Evolutionary conservation across 2,113 vertebrate species (phyloP).

Genomic region (Ammospiza nelsoni): DNA sequence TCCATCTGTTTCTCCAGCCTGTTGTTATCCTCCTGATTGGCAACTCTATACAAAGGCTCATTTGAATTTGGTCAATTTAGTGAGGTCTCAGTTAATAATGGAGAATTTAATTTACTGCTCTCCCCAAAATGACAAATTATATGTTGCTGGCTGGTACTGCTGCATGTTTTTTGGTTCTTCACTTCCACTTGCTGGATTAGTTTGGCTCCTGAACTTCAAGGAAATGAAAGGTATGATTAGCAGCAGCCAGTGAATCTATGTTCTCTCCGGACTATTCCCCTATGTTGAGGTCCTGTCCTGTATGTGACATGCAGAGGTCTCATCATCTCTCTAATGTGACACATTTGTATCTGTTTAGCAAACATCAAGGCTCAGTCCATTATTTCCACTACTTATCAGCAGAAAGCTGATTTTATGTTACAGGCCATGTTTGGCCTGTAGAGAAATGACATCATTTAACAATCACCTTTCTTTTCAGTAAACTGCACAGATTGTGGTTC

Average conservation of each 20-base stretch:
- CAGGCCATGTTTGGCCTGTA: neutral
- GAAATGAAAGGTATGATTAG: neutral
- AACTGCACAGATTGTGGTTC: neutral
- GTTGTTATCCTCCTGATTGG: no score
- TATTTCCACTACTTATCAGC: neutral
- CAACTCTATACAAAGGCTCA: no score
- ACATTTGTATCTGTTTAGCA: neutral
- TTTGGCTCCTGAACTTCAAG: neutral
- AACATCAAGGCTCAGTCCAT: neutral
- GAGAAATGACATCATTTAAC: neutral
- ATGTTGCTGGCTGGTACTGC: no score
- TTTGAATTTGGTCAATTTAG: no score
- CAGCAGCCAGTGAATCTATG: neutral
- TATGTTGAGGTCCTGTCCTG: neutral
- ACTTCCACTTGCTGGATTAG: neutral
- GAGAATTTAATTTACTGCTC: no score
- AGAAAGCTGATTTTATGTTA: neutral
- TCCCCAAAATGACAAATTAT: no score
- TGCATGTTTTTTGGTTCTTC: no score
- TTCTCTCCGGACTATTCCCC: neutral
- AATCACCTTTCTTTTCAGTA: neutral
- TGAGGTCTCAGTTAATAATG: no score
- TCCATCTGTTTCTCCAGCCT: no score
- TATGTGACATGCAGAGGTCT: neutral
- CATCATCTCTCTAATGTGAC: neutral